These are phyloP conservation scores for Pseudotriccus pelzelni DNA, from an alignment of 2,797 vertebrate genomes.

Conservation along the genomic window DNA sequence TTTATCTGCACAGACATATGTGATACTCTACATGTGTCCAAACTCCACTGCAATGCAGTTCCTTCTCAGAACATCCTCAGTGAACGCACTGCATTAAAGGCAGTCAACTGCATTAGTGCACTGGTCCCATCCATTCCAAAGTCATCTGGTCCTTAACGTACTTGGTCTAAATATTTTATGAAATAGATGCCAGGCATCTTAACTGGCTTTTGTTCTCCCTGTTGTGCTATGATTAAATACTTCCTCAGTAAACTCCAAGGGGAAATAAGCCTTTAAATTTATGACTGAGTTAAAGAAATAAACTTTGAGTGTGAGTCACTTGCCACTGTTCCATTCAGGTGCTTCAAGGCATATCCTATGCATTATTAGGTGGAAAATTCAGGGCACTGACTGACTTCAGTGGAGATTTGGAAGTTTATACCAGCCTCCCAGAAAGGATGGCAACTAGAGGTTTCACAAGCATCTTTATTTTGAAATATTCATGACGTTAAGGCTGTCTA, in stretches of 20 bases:
- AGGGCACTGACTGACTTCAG: not conserved
- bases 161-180: constrained; percentile 67
- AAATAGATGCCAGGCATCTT: constrained; percentile 34
- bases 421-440: not conserved
- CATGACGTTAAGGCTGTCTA: not conserved
- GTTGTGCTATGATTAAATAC: constrained; percentile 52
- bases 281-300: not conserved
- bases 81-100: not conserved
- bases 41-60: not conserved
- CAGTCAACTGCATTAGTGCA: not conserved
- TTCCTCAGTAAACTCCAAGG: constrained; percentile 34
- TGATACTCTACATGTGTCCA: not conserved
- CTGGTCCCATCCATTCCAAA: constrained; percentile 17
- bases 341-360: not conserved
- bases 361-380: not conserved
- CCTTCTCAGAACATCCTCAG: not conserved
- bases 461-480: not conserved
- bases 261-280: constrained; percentile 40
- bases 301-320: not conserved
- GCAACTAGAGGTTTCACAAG: not conserved
- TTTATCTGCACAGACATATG: not conserved
- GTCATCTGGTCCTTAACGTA: constrained; percentile 47
- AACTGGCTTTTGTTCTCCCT: constrained; percentile 24
- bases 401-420: not conserved
- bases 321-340: not conserved